Percentiles rank a stretch among this genome's conserved stretches.
Evolutionary conservation across 2,888 invertebrate species (phyloP).

Genomic region (Hemicrepidius hirtus): DNA sequence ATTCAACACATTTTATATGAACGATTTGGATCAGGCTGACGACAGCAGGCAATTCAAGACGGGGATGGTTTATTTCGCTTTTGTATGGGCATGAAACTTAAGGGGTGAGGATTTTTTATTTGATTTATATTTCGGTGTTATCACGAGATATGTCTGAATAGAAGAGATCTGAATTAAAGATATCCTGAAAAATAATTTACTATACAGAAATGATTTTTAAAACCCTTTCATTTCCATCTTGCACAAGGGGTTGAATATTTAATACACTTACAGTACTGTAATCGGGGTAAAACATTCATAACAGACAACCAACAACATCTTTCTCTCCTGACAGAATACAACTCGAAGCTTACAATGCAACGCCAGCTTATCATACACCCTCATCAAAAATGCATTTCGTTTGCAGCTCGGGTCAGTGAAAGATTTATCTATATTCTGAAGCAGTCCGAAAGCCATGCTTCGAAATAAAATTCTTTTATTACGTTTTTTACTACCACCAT

Average conservation of each 20-base stretch:
- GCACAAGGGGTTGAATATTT: not conserved
- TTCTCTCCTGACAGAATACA: not conserved
- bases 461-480: slow-evolving; percentile 14
- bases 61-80: slow-evolving; percentile 53
- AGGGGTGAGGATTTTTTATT: slow-evolving; percentile 49
- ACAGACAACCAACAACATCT: not conserved
- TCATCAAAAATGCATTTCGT: slow-evolving; percentile 18
- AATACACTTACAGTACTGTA: not conserved
- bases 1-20: slow-evolving; percentile 59
- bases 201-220: too few relatives aligned
- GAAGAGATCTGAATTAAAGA: not conserved
- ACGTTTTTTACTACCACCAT: slow-evolving; percentile 5
- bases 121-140: slow-evolving; percentile 39
- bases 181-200: too few relatives aligned
- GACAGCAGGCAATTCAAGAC: slow-evolving; percentile 55
- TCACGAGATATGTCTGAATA: slow-evolving; percentile 13
- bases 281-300: not conserved
- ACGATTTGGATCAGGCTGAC: slow-evolving; percentile 54
- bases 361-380: not conserved
- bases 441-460: not conserved
- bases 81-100: slow-evolving; percentile 48
- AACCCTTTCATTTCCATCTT: not conserved
- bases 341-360: not conserved
- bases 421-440: slow-evolving; percentile 9
- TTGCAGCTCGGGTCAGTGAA: not conserved